Percentiles rank a stretch among this genome's conserved stretches.
phyloP scores from a whole-genome alignment of 2,113 vertebrate genomes.

The Aix galericulata region DNA sequence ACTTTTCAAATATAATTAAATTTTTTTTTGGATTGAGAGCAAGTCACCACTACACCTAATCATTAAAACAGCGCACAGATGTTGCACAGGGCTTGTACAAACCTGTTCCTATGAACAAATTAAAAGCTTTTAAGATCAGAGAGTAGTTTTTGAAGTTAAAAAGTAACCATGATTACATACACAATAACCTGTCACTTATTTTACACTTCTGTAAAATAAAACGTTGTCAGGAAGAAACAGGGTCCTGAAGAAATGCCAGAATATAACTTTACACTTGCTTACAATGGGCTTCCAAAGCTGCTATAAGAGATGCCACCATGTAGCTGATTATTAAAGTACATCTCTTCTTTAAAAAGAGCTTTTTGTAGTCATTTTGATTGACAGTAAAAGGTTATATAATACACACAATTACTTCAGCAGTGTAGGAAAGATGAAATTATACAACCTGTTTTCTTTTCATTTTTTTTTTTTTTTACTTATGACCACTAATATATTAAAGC shows the following conservation, averaged over 20 bases:
- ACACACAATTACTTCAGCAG: not conserved
- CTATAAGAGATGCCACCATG: slow-evolving; percentile 56
- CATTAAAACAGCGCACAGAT: slow-evolving; percentile 59
- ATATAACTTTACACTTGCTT: slow-evolving; percentile 69
- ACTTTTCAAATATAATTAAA: slow-evolving; percentile 57
- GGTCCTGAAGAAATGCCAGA: slow-evolving; percentile 58
- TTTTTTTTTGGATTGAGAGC: slow-evolving; percentile 10
- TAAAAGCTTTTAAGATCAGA: slow-evolving; percentile 81
- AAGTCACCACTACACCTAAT: slow-evolving; percentile 27
- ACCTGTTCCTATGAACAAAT: slow-evolving; percentile 79
- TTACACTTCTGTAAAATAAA: slow-evolving; percentile 78
- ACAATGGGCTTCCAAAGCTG: slow-evolving; percentile 61
- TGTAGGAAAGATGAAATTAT: not conserved
- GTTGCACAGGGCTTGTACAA: slow-evolving; percentile 72
- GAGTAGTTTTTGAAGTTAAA: slow-evolving; percentile 79
- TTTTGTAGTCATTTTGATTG: slow-evolving; percentile 13
- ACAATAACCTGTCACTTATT: slow-evolving; percentile 82
- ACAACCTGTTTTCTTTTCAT: not conserved
- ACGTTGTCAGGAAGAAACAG: slow-evolving; percentile 70
- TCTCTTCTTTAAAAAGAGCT: not conserved
- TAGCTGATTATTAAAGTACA: slow-evolving; percentile 46
- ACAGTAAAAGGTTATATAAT: not conserved
- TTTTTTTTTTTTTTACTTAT: not conserved
- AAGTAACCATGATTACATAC: slow-evolving; percentile 80
- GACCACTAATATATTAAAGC: not conserved